A percentile compares a stretch with the other conserved stretches of the same genome.
Conservation (phyloP, 2,797 vertebrate species). For the Enteromius anoplus region DNA sequence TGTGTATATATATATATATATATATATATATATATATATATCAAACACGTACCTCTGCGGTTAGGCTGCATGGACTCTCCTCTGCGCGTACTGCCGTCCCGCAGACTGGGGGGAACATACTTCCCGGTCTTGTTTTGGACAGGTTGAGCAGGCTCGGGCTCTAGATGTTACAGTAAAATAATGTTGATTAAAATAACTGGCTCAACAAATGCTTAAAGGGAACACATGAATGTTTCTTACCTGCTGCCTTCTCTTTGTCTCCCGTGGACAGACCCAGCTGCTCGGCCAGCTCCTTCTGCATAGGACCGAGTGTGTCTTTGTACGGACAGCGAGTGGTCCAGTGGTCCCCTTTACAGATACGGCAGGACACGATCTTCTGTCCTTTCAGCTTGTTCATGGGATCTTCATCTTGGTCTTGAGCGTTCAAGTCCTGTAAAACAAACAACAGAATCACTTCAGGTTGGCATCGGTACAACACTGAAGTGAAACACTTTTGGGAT, state of each 20-base stretch:
- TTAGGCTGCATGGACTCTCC: conserved; percentile 98
- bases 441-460: neutral
- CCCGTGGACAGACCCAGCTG: conserved; percentile 91
- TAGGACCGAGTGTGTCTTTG: conserved; percentile 95
- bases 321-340: conserved; percentile 98
- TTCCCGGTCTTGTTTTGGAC: conserved; percentile 92
- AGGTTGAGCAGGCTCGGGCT: conserved; percentile 88
- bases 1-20: neutral
- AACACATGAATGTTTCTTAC: conserved; percentile 67
- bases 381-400: conserved; percentile 98
- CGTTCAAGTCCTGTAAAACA: conserved; percentile 85
- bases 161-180: conserved; percentile 56
- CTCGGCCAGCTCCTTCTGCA: conserved; percentile 97
- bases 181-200: neutral
- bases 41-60: conserved; percentile 80
- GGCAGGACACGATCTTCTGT: conserved; percentile 96
- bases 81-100: conserved; percentile 87
- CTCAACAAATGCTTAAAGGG: neutral
- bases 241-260: conserved; percentile 89
- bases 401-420: conserved; percentile 93
- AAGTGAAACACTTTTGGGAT: neutral
- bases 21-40: neutral
- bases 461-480: neutral
- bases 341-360: conserved; percentile 97
- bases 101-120: conserved; percentile 91